These are phyloP conservation scores for Ypsolopha scabrella DNA, from an alignment of 2,888 invertebrate genomes.

Conservation along the genomic window DNA sequence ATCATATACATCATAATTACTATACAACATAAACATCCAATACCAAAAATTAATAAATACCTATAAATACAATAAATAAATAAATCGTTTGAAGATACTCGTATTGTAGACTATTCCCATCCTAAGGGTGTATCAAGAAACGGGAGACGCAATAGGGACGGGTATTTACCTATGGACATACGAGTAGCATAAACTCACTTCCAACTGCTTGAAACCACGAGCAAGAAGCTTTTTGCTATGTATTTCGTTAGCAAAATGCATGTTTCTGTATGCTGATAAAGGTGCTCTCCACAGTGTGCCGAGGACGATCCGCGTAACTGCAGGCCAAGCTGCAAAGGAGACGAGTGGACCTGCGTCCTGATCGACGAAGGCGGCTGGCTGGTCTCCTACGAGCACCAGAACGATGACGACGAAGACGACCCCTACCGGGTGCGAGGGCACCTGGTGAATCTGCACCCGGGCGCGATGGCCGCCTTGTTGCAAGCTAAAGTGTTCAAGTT, in stretches of 20 bases:
- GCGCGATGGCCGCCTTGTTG: constrained; percentile 43
- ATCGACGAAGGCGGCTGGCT: constrained; percentile 58
- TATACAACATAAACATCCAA: too few relatives aligned
- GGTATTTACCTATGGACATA: too few relatives aligned
- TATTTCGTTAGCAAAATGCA: too few relatives aligned
- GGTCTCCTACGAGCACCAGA: constrained; percentile 28
- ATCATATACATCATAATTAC: too few relatives aligned
- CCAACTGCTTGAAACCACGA: too few relatives aligned
- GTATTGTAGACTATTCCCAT: too few relatives aligned
- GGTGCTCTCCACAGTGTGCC: constrained; percentile 22
- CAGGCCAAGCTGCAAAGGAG: constrained; percentile 39
- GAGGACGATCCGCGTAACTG: constrained; percentile 36
- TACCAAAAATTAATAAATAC: too few relatives aligned
- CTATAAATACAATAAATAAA: too few relatives aligned
- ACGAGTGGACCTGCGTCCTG: constrained; percentile 47
- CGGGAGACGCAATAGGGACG: too few relatives aligned
- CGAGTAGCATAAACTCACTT: too few relatives aligned
- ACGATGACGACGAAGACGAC: constrained; percentile 16
- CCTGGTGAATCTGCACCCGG: constrained; percentile 37
- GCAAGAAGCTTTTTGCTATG: too few relatives aligned
- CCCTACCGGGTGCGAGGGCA: constrained; percentile 35
- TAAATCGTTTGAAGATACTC: neutral
- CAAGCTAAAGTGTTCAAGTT: constrained; percentile 40
- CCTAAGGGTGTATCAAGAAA: too few relatives aligned
- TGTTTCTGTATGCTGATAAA: neutral